Evolutionary conservation across 1,140 invertebrate species (phyloP).

Genomic region (Proales similis): DNA sequence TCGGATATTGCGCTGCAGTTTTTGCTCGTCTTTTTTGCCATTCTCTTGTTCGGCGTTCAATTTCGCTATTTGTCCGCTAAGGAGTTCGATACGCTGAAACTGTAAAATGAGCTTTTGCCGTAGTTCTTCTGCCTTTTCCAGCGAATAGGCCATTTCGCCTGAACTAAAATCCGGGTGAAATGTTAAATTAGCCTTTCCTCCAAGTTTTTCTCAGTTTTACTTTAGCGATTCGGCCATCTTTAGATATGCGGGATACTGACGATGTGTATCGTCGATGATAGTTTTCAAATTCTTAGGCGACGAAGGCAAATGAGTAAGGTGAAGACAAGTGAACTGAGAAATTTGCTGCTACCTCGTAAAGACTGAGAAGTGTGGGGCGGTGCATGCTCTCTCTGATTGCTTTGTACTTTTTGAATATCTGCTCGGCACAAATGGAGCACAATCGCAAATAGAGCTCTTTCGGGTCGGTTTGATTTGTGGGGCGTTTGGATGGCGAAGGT

Average conservation of each 20-base stretch:
- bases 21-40: slow-evolving; percentile 6
- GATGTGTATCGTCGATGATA: slow-evolving; percentile 66
- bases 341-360: slow-evolving; percentile 46
- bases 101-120: slow-evolving; percentile 72
- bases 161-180: slow-evolving; percentile 56
- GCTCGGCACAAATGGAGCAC: slow-evolving; percentile 18
- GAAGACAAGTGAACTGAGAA: background rate
- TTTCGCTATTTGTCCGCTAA: slow-evolving; percentile 47
- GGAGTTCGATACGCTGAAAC: slow-evolving; percentile 73
- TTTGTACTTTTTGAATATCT: slow-evolving; percentile 31
- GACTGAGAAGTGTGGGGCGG: slow-evolving; percentile 3
- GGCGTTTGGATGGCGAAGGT: background rate
- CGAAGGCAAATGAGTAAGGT: slow-evolving; percentile 22
- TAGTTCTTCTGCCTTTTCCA: slow-evolving; percentile 72
- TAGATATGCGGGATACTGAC: slow-evolving; percentile 69
- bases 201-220: slow-evolving; percentile 50
- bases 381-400: slow-evolving; percentile 10
- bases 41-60: background rate
- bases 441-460: slow-evolving; percentile 12
- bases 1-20: slow-evolving; percentile 20
- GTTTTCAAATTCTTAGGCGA: slow-evolving; percentile 59
- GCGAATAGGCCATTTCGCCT: slow-evolving; percentile 76
- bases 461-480: background rate
- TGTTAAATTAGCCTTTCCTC: background rate
- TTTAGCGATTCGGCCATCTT: slow-evolving; percentile 69